A percentile compares a stretch with the other conserved stretches of the same genome.
phyloP scores from a whole-genome alignment of 1,140 invertebrate genomes.

The Drosophila hydei region DNA sequence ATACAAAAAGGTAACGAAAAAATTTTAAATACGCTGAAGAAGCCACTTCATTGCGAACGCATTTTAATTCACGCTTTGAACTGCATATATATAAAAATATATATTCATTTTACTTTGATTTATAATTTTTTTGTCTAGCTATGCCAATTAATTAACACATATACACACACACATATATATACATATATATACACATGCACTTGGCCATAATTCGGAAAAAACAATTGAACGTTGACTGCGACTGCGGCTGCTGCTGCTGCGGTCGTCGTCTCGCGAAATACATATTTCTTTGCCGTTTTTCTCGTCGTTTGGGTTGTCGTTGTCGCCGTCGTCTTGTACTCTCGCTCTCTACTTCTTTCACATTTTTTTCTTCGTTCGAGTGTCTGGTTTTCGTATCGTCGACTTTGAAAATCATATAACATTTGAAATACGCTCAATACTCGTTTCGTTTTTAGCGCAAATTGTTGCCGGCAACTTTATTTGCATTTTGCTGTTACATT shows the following conservation, averaged over 20 bases:
- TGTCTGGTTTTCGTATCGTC: constrained; percentile 56
- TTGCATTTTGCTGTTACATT: constrained; percentile 57
- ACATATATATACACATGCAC: constrained; percentile 55
- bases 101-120: constrained; percentile 35
- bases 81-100: constrained; percentile 29
- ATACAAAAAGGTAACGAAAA: constrained; percentile 56
- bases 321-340: constrained; percentile 57
- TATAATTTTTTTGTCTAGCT: constrained; percentile 42
- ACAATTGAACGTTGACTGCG: constrained; percentile 78
- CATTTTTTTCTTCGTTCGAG: constrained; percentile 79
- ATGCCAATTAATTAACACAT: constrained; percentile 68
- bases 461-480: constrained; percentile 56
- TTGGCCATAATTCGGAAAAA: constrained; percentile 60
- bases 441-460: constrained; percentile 43
- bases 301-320: constrained; percentile 69
- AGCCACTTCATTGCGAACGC: constrained; percentile 20
- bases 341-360: constrained; percentile 78
- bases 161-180: constrained; percentile 35
- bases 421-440: constrained; percentile 66
- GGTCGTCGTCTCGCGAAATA: constrained; percentile 80
- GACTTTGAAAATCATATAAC: constrained; percentile 70
- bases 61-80: constrained; percentile 37
- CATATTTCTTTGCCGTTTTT: constrained; percentile 80
- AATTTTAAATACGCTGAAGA: constrained; percentile 24
- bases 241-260: constrained; percentile 48